Evolutionary conservation across 2,113 vertebrate genomes (phyloP).

Genomic region (Psilopogon haemacephalus): DNA sequence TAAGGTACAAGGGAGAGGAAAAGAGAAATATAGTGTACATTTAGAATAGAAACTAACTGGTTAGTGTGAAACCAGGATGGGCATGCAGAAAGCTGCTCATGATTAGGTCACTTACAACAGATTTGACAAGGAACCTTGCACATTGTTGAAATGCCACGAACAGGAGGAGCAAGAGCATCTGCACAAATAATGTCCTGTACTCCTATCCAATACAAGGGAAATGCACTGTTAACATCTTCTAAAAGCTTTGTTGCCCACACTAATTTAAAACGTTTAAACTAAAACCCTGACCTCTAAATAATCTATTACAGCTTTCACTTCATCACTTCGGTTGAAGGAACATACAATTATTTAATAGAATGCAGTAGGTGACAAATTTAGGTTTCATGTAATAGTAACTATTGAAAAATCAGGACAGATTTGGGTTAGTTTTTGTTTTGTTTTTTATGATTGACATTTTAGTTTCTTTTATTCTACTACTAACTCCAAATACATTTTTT

Average conservation of each 20-base stretch:
- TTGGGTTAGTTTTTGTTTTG: background rate
- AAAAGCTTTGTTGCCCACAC: background rate
- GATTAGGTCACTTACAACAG: slow-evolving; percentile 80
- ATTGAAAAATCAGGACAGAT: background rate
- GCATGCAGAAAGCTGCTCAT: slow-evolving; percentile 34
- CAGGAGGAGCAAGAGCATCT: slow-evolving; percentile 70
- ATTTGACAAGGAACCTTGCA: slow-evolving; percentile 81
- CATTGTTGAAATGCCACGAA: slow-evolving; percentile 68
- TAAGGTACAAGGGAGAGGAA: slow-evolving; percentile 45
- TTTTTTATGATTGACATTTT: background rate
- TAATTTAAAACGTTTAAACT: background rate
- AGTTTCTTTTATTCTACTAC: slow-evolving; percentile 14
- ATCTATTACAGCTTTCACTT: background rate
- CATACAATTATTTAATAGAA: background rate
- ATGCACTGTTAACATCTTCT: slow-evolving; percentile 34
- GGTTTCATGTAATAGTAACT: background rate
- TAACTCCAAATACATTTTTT: background rate
- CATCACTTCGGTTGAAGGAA: slow-evolving; percentile 25
- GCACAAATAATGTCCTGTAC: slow-evolving; percentile 68
- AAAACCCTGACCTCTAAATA: background rate
- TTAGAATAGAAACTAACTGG: slow-evolving; percentile 58
- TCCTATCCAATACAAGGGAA: slow-evolving; percentile 72
- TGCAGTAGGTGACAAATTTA: background rate
- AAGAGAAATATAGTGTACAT: slow-evolving; percentile 29
- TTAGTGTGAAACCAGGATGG: slow-evolving; percentile 30